A percentile compares a stretch with the other conserved stretches of the same genome.
Evolutionary conservation across 2,113 vertebrate species (phyloP).

Genomic region (Sisor rabdophorus): DNA sequence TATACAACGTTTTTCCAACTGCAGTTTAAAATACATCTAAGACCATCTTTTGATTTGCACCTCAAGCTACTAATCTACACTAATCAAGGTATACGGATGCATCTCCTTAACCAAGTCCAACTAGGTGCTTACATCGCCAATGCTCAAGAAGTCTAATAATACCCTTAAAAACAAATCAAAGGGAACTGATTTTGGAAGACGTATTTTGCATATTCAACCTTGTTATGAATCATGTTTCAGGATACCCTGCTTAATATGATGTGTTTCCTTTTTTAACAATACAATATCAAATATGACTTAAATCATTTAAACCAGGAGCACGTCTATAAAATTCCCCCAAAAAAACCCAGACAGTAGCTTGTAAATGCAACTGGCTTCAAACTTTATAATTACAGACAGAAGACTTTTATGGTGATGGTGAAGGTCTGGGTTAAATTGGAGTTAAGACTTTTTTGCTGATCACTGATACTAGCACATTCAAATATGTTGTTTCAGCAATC

Average conservation of each 20-base stretch:
- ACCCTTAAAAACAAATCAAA: not conserved
- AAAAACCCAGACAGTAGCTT: too few species aligned
- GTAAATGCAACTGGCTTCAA: not conserved
- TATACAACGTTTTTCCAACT: not conserved
- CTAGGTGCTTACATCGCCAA: not conserved
- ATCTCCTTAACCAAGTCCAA: not conserved
- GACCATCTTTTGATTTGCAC: not conserved
- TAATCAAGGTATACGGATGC: not conserved
- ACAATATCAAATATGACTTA: too few species aligned
- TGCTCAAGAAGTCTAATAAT: not conserved
- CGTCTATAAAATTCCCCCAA: too few species aligned
- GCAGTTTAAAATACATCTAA: not conserved
- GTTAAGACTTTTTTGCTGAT: too few species aligned
- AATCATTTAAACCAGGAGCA: too few species aligned
- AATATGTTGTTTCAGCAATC: too few species aligned
- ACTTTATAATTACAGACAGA: not conserved
- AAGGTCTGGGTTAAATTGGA: too few species aligned
- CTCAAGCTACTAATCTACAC: not conserved
- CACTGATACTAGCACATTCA: too few species aligned
- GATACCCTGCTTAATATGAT: too few species aligned
- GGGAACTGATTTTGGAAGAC: not conserved
- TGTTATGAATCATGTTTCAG: not conserved
- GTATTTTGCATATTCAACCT: not conserved
- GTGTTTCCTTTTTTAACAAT: too few species aligned
- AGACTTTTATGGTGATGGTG: too few species aligned